Conservation (phyloP, 2,888 invertebrate genomes). For the Eremobia ochroleuca region DNA sequence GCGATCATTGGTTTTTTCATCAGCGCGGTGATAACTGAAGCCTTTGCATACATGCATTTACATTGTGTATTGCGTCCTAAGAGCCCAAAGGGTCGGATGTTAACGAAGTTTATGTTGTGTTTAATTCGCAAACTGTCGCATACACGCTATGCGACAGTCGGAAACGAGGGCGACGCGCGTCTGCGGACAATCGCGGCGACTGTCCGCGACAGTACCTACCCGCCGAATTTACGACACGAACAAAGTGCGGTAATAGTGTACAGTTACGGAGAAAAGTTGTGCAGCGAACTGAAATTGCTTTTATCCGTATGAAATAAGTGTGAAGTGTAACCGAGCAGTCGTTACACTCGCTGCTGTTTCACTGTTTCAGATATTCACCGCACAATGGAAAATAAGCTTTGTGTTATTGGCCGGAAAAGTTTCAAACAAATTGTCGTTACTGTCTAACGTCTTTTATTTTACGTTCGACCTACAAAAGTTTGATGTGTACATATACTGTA, state of each 20-base stretch:
- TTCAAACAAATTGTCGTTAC: conserved; percentile 31
- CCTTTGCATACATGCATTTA: conserved; percentile 4
- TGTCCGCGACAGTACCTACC: conserved; percentile 18
- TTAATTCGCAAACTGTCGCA: too few relatives aligned
- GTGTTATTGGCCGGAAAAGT: neutral
- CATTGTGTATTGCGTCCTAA: conserved; percentile 10
- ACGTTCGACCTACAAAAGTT: conserved; percentile 24
- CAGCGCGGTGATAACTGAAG: conserved; percentile 2
- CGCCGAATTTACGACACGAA: conserved; percentile 24
- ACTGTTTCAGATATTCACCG: conserved; percentile 1
- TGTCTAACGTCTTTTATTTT: conserved; percentile 26
- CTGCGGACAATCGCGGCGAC: neutral
- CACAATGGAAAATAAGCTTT: neutral
- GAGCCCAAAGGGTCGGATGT: neutral
- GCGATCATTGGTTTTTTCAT: conserved; percentile 21
- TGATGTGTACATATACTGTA: conserved; percentile 29
- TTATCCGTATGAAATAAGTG: conserved; percentile 46
- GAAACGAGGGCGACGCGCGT: neutral
- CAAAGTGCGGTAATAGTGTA: conserved; percentile 24
- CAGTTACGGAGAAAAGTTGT: conserved; percentile 39
- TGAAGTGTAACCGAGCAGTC: conserved; percentile 36
- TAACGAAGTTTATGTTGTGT: too few relatives aligned
- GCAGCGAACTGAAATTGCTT: conserved; percentile 32
- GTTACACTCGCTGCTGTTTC: conserved; percentile 25
- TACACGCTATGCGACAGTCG: too few relatives aligned